Evolutionary conservation across 2,888 invertebrate species (phyloP).

Genomic region (Apodemia duryi): DNA sequence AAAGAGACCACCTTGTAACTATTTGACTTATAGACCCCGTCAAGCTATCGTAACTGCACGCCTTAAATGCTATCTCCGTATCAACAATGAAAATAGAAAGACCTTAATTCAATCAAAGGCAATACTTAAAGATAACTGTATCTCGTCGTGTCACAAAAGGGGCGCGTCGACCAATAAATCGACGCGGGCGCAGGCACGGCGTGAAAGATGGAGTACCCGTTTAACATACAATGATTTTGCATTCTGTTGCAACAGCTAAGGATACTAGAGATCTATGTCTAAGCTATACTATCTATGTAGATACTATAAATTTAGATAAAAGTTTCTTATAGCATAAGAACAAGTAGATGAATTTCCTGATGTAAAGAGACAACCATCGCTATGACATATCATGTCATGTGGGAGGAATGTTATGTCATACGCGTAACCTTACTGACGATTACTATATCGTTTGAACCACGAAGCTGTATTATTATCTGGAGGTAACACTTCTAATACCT

Average conservation of each 20-base stretch:
- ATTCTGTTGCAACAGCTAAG: constrained; percentile 34
- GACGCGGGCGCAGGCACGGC: constrained; percentile 51
- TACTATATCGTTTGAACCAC: too few species aligned
- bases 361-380: background rate
- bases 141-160: constrained; percentile 54
- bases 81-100: constrained; percentile 22
- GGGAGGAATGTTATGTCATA: too few species aligned
- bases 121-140: constrained; percentile 36
- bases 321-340: background rate
- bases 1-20: background rate
- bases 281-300: background rate
- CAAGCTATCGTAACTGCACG: constrained; percentile 1
- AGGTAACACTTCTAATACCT: too few species aligned
- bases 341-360: background rate
- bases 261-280: background rate
- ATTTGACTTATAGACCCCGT: background rate
- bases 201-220: constrained; percentile 74
- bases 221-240: constrained; percentile 76
- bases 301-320: background rate
- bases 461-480: too few species aligned
- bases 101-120: constrained; percentile 37
- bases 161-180: constrained; percentile 74
- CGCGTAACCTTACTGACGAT: too few species aligned
- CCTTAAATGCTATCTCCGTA: background rate
- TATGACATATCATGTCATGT: too few species aligned